Base-by-base conservation (phyloP, 2,113 vertebrate genomes). In the Hystrix brachyura region DNA sequence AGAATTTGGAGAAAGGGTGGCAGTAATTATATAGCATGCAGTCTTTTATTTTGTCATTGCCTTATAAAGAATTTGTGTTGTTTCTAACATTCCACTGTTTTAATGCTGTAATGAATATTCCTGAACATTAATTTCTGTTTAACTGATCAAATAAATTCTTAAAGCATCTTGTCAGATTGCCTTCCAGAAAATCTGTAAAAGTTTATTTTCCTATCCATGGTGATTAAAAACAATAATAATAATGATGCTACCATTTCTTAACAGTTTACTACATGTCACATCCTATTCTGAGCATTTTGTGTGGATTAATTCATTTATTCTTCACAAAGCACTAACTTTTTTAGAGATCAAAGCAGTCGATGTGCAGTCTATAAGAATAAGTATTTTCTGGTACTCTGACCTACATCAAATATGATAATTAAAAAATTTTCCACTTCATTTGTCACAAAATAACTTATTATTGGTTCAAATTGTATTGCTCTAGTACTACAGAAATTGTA, bases 231-330 rank as follows among this genome's bases (percentile, higher is more conserved):
- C 87, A 74, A 55, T 29, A 69, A 53, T 23, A 74, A 48, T 46
- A 74, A 60, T 62, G 72, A 27, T 90, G 17, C 72, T 65, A 19
- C 38, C 82, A 53, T 79, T 89, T 80, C 46, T 38, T 97, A 59
- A 53, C 12, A 80, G 1, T 72, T 74, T 94, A 5, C 55, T 81
- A 85, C 51, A 18, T 60, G 48, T 19, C 57, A 29, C 46, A 53
- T 71, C 12, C 10, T 85, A 67, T 74, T 71, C 34, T 79, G 27
- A 93, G 71, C 38, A 29, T n/a, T 90, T 92, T 85, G 38, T 94
- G 10, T 92, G 7, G 53, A 65, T 95, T 59, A 71, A 55, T 21
- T 96, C 23, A n/a, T 82, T 91, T 88, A 81, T 86, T 97, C 78
- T 65, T 93, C 65, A 82, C 17, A 84, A 81, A 94, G 85, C 27